Base-by-base conservation (phyloP, 2,888 invertebrate genomes). In the Platycheirus rosarum region DNA sequence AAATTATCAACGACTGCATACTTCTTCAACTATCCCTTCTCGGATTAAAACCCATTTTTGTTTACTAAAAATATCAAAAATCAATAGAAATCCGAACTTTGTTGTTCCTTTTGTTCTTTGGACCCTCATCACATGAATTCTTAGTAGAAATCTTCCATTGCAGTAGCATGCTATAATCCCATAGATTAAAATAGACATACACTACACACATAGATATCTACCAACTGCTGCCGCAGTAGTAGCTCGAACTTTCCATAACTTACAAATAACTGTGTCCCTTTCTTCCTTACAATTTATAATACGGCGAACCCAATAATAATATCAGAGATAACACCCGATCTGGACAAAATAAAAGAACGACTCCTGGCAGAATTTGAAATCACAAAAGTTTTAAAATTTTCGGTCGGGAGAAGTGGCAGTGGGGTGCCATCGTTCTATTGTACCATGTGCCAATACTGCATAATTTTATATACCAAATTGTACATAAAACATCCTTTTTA, bases 341-440 rank as follows among this genome's bases (percentile, higher is more conserved):
- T 51, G 68, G 66, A 40, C 37, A 49, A 75, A 75, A 80, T 75
- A 75, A 82, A 82, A 77, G 77, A 77, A 77, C 66, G 82, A 77
- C 66, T 82, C 55, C 35, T 46, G n/a, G n/a, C n/a, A n/a, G n/a
- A n/a, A 82, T 73, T 82, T 35, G 68, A 68, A 82, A 82, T 82
- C 73, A 73, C 66, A 35, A 82, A 82, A 82, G 71, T 82, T 82
- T 82, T 66, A 73, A 82, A 82, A 77, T 71, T n/a, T 68, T 74
- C 42, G 37, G 37, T 46, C 65, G 23, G 46, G 32, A 42, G 37
- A 46, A 69, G n/a, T n/a, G n/a, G n/a, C n/a, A 69, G 66, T 66
- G 53, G 51, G 53, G 77, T 68, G 68, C 55, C 55, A 57, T 57
- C 46, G n/a, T n/a, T n/a, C n/a, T n/a, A 18, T 55, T 55, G 55